Conservation (phyloP, 2,113 vertebrate species). For the Collichthys lucidus region DNA sequence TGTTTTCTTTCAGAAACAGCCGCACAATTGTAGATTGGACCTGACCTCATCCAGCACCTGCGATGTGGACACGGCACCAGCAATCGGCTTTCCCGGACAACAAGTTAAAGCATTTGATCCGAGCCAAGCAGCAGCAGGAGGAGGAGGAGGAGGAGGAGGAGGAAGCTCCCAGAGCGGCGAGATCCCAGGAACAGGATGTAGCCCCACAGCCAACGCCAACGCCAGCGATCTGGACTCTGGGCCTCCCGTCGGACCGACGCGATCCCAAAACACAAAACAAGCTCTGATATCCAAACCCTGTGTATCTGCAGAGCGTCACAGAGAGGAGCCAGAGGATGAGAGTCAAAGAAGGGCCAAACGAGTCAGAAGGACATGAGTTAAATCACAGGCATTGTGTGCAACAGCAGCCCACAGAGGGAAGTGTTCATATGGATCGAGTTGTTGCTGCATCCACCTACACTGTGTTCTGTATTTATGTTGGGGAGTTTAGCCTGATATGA, state of each 20-base stretch:
- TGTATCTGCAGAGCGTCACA: neutral
- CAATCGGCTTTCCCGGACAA: neutral
- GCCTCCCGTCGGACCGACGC: neutral
- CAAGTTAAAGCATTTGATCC: neutral
- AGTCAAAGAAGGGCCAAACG: slow-evolving; percentile 13
- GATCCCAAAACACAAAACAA: slow-evolving; percentile 15
- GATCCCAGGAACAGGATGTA: slow-evolving; percentile 41
- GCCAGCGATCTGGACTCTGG: neutral
- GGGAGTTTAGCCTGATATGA: neutral
- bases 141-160: neutral
- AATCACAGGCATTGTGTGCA: neutral
- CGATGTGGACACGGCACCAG: neutral
- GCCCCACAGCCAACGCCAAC: neutral
- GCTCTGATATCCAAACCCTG: slow-evolving; percentile 14
- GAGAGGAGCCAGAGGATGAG: slow-evolving; percentile 15
- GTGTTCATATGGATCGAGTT: neutral
- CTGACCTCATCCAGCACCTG: neutral
- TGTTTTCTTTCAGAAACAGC: slow-evolving; percentile 5
- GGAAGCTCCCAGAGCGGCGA: slow-evolving; percentile 10
- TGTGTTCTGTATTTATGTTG: neutral
- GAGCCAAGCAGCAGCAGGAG: neutral
- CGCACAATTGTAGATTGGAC: neutral
- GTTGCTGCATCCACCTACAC: neutral
- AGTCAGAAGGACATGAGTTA: slow-evolving; percentile 17
- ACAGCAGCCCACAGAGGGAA: neutral